A percentile compares a stretch with the other conserved stretches of the same genome.
These are phyloP conservation scores for Irena cyanogastra DNA, from an alignment of 2,113 vertebrate genomes.

Conservation along the genomic window DNA sequence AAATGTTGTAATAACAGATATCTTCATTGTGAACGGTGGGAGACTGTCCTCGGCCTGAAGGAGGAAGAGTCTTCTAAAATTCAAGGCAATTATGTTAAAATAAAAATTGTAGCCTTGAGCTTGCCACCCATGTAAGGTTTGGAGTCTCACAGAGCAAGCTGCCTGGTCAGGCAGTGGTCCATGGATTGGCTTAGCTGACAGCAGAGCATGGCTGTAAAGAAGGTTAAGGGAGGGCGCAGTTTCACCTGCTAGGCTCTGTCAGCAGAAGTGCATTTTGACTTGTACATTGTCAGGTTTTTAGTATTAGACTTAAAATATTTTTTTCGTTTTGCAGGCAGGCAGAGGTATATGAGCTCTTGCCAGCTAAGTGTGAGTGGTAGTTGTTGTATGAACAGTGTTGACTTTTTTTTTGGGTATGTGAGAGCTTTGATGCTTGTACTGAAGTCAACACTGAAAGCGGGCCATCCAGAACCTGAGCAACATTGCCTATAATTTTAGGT, in stretches of 20 bases:
- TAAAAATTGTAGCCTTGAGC: neutral
- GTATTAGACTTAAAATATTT: neutral
- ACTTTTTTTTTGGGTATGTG: neutral
- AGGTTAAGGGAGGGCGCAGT: neutral
- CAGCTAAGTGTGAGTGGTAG: neutral
- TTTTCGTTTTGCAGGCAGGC: neutral
- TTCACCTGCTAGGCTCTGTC: neutral
- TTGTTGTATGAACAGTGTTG: neutral
- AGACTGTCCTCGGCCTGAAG: neutral
- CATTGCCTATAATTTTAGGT: neutral
- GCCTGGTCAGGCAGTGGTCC: neutral
- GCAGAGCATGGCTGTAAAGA: neutral
- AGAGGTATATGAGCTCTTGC: neutral
- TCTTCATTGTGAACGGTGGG: neutral
- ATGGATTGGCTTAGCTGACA: neutral
- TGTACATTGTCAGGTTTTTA: neutral
- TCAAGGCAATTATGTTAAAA: neutral
- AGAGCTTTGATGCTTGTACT: neutral
- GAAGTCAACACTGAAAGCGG: neutral
- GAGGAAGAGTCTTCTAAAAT: neutral
- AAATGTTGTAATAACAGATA: constrained; percentile 22
- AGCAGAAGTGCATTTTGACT: neutral
- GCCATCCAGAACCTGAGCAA: neutral
- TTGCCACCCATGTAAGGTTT: neutral
- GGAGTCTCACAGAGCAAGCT: neutral